Conservation (phyloP, 2,797 vertebrate genomes). For the Falco naumanni region DNA sequence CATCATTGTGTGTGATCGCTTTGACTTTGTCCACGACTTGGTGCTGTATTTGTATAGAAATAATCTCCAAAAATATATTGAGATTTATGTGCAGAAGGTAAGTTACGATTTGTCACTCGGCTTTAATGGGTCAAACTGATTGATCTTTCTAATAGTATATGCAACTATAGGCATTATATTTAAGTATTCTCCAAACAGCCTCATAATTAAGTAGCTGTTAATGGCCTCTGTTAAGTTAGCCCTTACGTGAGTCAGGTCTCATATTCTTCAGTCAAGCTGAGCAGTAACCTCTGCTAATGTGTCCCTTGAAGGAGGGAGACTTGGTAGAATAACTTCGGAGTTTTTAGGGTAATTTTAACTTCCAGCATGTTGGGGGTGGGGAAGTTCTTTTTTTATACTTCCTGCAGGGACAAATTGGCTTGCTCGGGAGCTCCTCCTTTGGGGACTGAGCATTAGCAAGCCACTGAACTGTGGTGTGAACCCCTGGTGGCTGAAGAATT, state of each 20-base stretch:
- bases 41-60: conserved; percentile 99
- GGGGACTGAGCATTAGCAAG: not conserved
- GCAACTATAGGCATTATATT: fast-evolving
- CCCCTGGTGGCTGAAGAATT: not conserved
- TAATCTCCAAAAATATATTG: conserved; percentile 98
- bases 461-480: not conserved
- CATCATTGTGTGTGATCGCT: conserved; percentile 98
- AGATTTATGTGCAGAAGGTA: conserved; percentile 99
- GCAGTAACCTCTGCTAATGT: not conserved
- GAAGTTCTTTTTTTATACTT: not conserved
- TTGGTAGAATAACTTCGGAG: not conserved
- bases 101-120: not conserved
- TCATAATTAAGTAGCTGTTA: not conserved
- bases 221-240: not conserved
- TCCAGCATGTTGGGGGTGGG: not conserved
- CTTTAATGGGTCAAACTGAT: not conserved
- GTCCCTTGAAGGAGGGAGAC: not conserved
- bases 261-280: not conserved
- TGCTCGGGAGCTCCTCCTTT: not conserved
- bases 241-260: not conserved
- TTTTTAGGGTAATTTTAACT: not conserved
- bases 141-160: not conserved
- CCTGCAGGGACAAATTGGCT: not conserved
- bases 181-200: not conserved
- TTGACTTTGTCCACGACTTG: conserved; percentile 98